Evolutionary conservation across 2,113 vertebrate species (phyloP).

Genomic region (Etheostoma cragini): DNA sequence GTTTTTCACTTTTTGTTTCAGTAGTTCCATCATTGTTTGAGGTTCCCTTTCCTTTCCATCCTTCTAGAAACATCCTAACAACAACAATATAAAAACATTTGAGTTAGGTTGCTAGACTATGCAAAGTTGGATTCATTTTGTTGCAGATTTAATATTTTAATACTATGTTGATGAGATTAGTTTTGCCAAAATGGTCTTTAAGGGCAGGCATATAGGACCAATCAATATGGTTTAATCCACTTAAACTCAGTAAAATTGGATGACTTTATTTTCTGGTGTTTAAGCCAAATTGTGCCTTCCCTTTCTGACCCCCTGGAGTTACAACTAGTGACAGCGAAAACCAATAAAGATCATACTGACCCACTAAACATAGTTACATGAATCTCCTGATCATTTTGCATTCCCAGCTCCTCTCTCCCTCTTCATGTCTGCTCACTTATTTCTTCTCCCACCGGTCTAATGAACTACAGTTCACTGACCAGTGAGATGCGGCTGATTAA

Average conservation of each 20-base stretch:
- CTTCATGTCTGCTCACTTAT: background rate
- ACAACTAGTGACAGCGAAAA: no score
- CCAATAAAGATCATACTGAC: background rate
- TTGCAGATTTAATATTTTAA: no score
- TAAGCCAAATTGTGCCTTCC: background rate
- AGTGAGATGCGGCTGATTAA: conserved; percentile 69
- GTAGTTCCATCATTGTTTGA: background rate
- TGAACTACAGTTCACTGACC: conserved; percentile 65
- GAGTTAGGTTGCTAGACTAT: background rate
- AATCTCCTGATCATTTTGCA: background rate
- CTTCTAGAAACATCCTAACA: background rate
- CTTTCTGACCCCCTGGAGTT: no score
- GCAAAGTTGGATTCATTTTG: background rate
- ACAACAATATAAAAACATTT: background rate
- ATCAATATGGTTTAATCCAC: background rate
- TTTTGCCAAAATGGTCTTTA: background rate
- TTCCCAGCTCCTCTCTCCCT: conserved; percentile 20
- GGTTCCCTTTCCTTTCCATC: background rate
- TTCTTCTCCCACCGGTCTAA: conserved; percentile 45
- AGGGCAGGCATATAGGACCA: background rate
- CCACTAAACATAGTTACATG: background rate
- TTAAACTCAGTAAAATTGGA: background rate
- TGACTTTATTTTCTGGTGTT: background rate
- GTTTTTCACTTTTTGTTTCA: conserved; percentile 2
- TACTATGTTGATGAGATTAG: background rate